Conservation (phyloP, 2,797 vertebrate species). For the Onychomys torridus region DNA sequence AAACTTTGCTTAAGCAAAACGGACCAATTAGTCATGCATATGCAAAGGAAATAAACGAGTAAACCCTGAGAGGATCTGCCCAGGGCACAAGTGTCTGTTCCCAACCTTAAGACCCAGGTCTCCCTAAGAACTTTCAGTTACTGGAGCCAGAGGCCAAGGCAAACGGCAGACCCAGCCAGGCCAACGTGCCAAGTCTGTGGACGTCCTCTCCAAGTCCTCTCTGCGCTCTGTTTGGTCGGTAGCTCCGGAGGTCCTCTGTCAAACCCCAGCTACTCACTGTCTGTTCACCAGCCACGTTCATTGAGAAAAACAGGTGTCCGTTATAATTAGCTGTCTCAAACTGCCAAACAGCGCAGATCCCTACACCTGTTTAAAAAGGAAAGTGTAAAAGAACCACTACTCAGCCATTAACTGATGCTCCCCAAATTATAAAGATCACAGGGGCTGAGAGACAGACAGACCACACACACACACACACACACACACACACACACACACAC, state of each 20-base stretch:
- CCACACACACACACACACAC: neutral
- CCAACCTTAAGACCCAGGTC: neutral
- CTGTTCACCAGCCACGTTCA: slow-evolving; percentile 48
- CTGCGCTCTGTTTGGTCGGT: neutral
- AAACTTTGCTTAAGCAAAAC: neutral
- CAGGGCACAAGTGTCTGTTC: neutral
- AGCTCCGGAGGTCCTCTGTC: neutral
- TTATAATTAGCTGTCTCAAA: slow-evolving; percentile 71
- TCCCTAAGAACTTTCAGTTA: neutral
- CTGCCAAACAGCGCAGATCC: slow-evolving; percentile 48
- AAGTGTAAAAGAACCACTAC: slow-evolving; percentile 38
- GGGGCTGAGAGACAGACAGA: neutral
- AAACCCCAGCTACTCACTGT: neutral
- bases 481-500: neutral
- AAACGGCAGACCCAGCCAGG: neutral
- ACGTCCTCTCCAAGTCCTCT: neutral
- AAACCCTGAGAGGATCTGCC: neutral
- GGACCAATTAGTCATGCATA: neutral
- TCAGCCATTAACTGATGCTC: neutral
- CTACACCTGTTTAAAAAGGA: slow-evolving; percentile 37
- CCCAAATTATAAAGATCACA: slow-evolving; percentile 9
- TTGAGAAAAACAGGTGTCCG: slow-evolving; percentile 70
- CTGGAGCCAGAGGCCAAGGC: neutral
- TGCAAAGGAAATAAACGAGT: neutral
- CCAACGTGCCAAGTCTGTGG: fast-evolving